Percentiles rank a stretch among this genome's conserved stretches.
These are phyloP conservation scores for Lordiphosa andalusiaca DNA, from an alignment of 2,888 invertebrate genomes.

Conservation along the genomic window DNA sequence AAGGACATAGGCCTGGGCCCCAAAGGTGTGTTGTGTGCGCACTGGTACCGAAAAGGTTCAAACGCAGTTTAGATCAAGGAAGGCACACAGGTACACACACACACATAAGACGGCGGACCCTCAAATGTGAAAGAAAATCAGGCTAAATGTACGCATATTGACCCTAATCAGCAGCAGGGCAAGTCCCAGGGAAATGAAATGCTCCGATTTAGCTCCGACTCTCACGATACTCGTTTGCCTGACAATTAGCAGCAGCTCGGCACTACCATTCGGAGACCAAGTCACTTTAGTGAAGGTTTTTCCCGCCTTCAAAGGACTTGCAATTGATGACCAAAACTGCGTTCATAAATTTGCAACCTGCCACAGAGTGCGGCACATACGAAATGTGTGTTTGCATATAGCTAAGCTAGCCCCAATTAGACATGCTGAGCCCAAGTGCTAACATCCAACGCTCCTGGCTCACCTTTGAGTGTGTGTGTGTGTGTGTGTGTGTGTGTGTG, in stretches of 20 bases:
- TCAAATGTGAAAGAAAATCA: slow-evolving; percentile 61
- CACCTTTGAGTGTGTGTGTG: slow-evolving; percentile 20
- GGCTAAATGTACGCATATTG: slow-evolving; percentile 71
- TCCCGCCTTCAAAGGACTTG: background rate
- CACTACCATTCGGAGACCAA: slow-evolving; percentile 38
- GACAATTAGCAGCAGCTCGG: slow-evolving; percentile 71
- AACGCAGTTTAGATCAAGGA: slow-evolving; percentile 69
- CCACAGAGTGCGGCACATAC: slow-evolving; percentile 56
- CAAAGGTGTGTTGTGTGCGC: slow-evolving; percentile 47
- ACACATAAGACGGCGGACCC: slow-evolving; percentile 27
- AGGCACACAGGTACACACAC: slow-evolving; percentile 30
- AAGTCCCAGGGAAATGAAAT: slow-evolving; percentile 17
- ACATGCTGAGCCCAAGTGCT: slow-evolving; percentile 63
- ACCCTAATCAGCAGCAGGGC: slow-evolving; percentile 54
- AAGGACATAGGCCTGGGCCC: slow-evolving; percentile 36
- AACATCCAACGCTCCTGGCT: slow-evolving; percentile 17
- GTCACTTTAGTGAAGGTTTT: no score
- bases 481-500: no score
- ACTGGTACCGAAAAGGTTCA: slow-evolving; percentile 66
- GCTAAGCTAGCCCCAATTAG: slow-evolving; percentile 56
- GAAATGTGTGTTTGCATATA: slow-evolving; percentile 40
- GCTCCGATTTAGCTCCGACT: slow-evolving; percentile 52
- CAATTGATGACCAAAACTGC: slow-evolving; percentile 52
- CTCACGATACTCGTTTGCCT: slow-evolving; percentile 26
- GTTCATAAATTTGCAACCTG: slow-evolving; percentile 50